Conservation (phyloP, 2,797 vertebrate genomes). For the Darevskia mixta region DNA sequence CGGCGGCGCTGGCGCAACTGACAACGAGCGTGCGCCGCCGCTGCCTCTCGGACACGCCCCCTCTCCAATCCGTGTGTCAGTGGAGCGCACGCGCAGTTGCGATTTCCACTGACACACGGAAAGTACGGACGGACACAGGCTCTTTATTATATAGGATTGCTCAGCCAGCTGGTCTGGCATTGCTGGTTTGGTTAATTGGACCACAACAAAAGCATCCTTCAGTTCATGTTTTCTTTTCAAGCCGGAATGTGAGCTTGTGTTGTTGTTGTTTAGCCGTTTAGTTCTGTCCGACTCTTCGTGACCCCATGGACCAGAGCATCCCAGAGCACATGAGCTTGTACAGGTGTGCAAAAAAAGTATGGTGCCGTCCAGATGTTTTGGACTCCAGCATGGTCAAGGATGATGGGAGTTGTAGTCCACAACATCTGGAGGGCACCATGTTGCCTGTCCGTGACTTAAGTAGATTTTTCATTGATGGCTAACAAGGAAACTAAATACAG, state of each 20-base stretch:
- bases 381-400: not conserved
- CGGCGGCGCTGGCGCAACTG: too few relatives aligned
- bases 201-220: too few relatives aligned
- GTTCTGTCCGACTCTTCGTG: too few relatives aligned
- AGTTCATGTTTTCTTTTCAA: not conserved
- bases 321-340: not conserved
- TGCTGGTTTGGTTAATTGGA: not conserved
- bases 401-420: not conserved
- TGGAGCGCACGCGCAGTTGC: too few relatives aligned
- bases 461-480: not conserved
- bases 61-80: too few relatives aligned
- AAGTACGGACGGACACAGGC: too few relatives aligned
- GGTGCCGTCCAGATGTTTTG: not conserved
- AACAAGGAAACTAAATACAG: not conserved
- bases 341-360: not conserved
- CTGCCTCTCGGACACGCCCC: too few relatives aligned
- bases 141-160: too few relatives aligned
- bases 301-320: too few relatives aligned
- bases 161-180: not conserved
- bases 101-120: too few relatives aligned
- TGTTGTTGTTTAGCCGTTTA: too few relatives aligned
- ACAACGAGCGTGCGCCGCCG: too few relatives aligned
- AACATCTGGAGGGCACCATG: not conserved
- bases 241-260: not conserved
- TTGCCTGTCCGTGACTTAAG: not conserved